Base-by-base conservation (phyloP, 92 coral and sea anemone species). In the Porites lobata region DNA sequence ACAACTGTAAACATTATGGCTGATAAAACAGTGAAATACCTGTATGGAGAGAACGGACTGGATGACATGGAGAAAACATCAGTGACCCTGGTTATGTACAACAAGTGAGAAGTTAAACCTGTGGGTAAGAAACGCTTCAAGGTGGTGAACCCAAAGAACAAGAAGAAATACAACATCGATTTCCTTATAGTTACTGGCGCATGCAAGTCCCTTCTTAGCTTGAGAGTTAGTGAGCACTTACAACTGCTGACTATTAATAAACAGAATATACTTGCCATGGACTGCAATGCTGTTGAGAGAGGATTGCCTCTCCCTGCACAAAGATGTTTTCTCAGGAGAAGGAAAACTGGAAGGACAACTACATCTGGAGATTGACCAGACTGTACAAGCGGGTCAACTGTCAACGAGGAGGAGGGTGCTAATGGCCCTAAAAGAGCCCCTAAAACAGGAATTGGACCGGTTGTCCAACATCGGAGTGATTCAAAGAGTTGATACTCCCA, bases 111-210 rank as follows among this genome's bases (percentile, higher is more conserved):
- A 71, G 90, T 85, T 64, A 92, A 88, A 78, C 92, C 92, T 2
- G 4, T 88, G 56, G 90, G 87, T 50, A 88, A 80, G 90, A 92
- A 78, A 56, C 50, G 80, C 18, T 81, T 92, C 20, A 50, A 80
- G 75, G 87, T 92, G 32, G 67, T 88, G 13, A 92, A 92, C 80
- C 92, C 83, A 0, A 87, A 83, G 77, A 92, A 92, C 85, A 75
- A 59, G 47, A 88, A 83, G 74, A 50, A 56, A 15, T 91, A 91
- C 75, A 87, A 79, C 65, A 83, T 88, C 38, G 90, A 92, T 43
- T 88, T 92, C 78, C 20, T 71, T 1, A 79, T 70, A 56, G 85
- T 69, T 73, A 57, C 15, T 63, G 67, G 69, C 47, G 56, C 59
- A 54, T 54, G 59, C 59, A 54, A 54, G 59, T 9, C 59, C 14